These are phyloP conservation scores for Limnephilus rhombicus DNA, from an alignment of 2,888 invertebrate genomes.

Conservation along the genomic window DNA sequence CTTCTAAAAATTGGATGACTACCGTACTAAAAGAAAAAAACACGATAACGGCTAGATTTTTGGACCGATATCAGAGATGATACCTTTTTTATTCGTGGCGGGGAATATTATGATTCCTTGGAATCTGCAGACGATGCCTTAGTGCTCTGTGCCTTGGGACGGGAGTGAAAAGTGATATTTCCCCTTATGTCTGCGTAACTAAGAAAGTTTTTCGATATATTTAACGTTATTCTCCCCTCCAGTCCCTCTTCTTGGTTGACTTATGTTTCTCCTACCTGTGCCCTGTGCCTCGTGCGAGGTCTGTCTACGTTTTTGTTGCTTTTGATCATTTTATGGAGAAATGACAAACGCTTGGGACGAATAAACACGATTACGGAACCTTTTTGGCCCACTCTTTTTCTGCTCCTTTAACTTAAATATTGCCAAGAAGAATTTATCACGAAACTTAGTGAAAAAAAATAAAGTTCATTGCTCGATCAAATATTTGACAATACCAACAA, in stretches of 20 bases:
- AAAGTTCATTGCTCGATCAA: neutral
- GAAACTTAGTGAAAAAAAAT: neutral
- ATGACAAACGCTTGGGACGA: constrained; percentile 60
- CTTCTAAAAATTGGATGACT: neutral
- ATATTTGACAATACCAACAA: too few species aligned
- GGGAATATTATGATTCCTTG: constrained; percentile 7
- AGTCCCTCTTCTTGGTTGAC: constrained; percentile 44
- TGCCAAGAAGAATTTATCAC: neutral
- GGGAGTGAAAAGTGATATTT: constrained; percentile 60
- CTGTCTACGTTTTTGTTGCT: constrained; percentile 51
- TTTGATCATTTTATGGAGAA: constrained; percentile 59
- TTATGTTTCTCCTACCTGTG: constrained; percentile 56
- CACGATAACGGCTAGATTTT: neutral
- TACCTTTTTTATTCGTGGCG: neutral
- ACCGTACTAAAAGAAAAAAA: neutral
- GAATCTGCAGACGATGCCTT: neutral
- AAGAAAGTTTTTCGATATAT: constrained; percentile 66
- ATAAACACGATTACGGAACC: constrained; percentile 62
- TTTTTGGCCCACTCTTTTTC: constrained; percentile 31
- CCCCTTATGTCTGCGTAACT: constrained; percentile 56
- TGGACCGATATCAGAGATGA: neutral
- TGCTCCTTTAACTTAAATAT: constrained; percentile 17
- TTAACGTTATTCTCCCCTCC: constrained; percentile 57
- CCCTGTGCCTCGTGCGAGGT: constrained; percentile 6
- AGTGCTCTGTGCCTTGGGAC: constrained; percentile 52